Evolutionary conservation across 2,888 invertebrate genomes (phyloP), one percentile per base, ranked within the genome.

Genomic region (Agrochola litura): DNA sequence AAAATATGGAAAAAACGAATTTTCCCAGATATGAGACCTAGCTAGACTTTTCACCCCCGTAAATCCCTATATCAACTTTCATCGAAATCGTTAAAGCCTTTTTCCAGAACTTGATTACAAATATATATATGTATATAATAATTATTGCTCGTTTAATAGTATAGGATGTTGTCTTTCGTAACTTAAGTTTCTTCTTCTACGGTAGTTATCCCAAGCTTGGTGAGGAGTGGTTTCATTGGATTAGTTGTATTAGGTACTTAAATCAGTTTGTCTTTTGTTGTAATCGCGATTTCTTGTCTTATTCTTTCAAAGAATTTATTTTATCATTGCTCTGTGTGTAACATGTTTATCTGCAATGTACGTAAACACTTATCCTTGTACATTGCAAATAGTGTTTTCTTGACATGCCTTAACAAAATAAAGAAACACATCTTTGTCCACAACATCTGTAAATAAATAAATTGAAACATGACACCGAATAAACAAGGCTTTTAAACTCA

Each of bases 381-480:
- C 19, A 41, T 16, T 19, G 41, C 4, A 49, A 43, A 52, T 69
- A 16, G 0, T 58, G 14, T 25, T 70, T 19, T 61, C 1, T 30
- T 77, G 2, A 14, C 3, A 0, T 37, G 10, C 12, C 8, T 9
- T 25, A 63, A 6, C 22, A 41, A 43, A 43, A 41, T 49, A 52
- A 30, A 70, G 14, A 58, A 43, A 68, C n/a, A 67, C 41, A 67
- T 52, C 3, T 37, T 16, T 25, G 43, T 70, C 66, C 16, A 30
- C 12, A 58, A 83, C 46, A 63, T 56, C 14, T 63, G 37, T 41
- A 69, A 68, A 41, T 68, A 67, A 71, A 75, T 80, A 75, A 61
- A 78, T 30, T 72, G 46, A 67, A 64, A 61, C 43, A 70, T 14
- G 49, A 49, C 43, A 63, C 14, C 0, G 54, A 37, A 65, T 41